A percentile compares a stretch with the other conserved stretches of the same genome.
These are phyloP conservation scores for Callimorpha dominula DNA, from an alignment of 2,888 invertebrate genomes.

Conservation along the genomic window DNA sequence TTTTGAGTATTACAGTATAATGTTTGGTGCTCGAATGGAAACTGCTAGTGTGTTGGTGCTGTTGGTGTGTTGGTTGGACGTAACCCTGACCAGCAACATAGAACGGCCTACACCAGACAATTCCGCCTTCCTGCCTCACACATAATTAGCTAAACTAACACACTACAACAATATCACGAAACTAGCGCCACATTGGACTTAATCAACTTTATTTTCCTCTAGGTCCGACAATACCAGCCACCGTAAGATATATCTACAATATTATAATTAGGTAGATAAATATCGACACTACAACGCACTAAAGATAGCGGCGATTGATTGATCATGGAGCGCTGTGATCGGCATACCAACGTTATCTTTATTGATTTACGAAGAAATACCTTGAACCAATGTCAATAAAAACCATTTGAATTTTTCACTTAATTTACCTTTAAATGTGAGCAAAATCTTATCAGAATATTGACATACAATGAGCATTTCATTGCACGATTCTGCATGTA, in stretches of 20 bases:
- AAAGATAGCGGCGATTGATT: slow-evolving; percentile 7
- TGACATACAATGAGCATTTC: too few relatives aligned
- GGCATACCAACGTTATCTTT: neutral
- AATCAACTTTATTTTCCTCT: neutral
- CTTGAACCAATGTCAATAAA: neutral
- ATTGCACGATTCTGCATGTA: too few relatives aligned
- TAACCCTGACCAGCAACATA: too few relatives aligned
- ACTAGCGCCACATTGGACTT: too few relatives aligned
- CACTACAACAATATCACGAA: too few relatives aligned
- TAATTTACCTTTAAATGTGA: neutral
- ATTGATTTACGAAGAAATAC: neutral
- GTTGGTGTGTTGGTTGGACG: too few relatives aligned
- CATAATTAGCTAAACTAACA: too few relatives aligned
- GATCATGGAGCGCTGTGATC: slow-evolving; percentile 1
- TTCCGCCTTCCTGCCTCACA: too few relatives aligned
- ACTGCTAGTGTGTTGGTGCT: too few relatives aligned
- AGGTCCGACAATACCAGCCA: slow-evolving; percentile 31
- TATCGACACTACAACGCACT: slow-evolving; percentile 18
- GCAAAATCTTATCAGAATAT: neutral
- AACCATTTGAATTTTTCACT: neutral
- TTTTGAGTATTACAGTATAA: too few relatives aligned
- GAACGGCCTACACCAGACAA: too few relatives aligned
- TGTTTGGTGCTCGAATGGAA: too few relatives aligned
- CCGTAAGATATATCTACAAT: slow-evolving; percentile 12
- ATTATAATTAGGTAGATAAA: slow-evolving; percentile 24